Base-by-base conservation (phyloP, 2,888 invertebrate species). In the Drosophila kambysellisi region DNA sequence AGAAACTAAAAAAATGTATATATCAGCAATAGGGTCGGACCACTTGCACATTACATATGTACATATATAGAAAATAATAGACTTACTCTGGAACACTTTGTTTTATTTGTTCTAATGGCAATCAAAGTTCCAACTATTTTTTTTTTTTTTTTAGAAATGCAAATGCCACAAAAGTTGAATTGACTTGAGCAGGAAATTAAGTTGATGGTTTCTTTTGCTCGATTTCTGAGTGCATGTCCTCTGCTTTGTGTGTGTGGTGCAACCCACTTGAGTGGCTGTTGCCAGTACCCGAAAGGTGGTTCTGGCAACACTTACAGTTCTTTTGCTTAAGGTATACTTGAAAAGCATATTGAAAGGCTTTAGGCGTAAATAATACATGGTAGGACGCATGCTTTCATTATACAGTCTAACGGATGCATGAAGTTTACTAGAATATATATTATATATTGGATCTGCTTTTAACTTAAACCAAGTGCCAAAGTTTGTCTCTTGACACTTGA, bases 161-260 rank as follows among this genome's bases (percentile, higher is more conserved):
- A 87, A 87, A 90, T 89, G 82, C 77, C 77, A 79, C 70, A 83
- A 83, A 87, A 90, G 88, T 90, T 87, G 76, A 82, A 89, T 87
- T 89, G 91, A 78, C 88, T 87, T 76, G 59, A 76, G 76, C 76
- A 78, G 88, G 88, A 87, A 90, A 90, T 87, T 90, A 87, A 89
- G 85, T 90, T 87, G 82, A 90, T 82, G 76, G 74, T 66, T 83
- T 74, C 70, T 46, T 72, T 54, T 74, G 58, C 75, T 59, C 51
- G 48, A 65, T 57, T 57, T 67, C 54, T 63, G 63, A 60, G 76
- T 70, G 75, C 81, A 68, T 25, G 53, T 54, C 35, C 43, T 72
- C 35, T 56, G 17, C 56, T 68, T 59, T 79, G 65, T 73, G 43
- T 59, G 37, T 52, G 63, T 66, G 59, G 63, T 66, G 59, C 56